Evolutionary conservation across 2,113 vertebrate genomes (phyloP).

Genomic region (Callipepla californica): DNA sequence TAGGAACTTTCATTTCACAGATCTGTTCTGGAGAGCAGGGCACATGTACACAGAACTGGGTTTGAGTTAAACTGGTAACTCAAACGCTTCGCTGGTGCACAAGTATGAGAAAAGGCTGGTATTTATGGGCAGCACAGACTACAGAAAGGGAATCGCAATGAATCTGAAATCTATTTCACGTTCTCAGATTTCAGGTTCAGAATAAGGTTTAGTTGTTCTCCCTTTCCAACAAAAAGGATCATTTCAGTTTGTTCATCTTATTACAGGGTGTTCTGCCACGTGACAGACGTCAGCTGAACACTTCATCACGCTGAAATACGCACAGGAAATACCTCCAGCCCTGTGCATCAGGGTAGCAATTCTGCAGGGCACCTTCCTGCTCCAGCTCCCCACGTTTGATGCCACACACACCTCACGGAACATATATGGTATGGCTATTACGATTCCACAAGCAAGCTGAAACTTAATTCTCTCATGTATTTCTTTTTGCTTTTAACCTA

Average conservation of each 20-base stretch:
- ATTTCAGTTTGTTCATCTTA: neutral
- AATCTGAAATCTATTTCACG: neutral
- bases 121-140: neutral
- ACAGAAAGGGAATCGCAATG: neutral
- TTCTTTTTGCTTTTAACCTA: neutral
- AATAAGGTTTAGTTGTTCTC: neutral
- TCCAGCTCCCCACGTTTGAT: neutral
- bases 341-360: neutral
- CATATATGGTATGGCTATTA: accelerated
- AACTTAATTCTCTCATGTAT: neutral
- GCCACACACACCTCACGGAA: accelerated
- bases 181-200: neutral
- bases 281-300: neutral
- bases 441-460: neutral
- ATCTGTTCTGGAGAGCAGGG: neutral
- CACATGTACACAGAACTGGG: neutral
- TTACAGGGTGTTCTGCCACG: neutral
- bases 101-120: neutral
- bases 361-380: neutral
- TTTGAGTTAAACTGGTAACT: neutral
- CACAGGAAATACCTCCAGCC: neutral
- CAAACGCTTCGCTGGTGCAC: neutral
- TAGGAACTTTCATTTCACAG: neutral
- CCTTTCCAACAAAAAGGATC: neutral
- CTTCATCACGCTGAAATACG: neutral